A percentile compares a stretch with the other conserved stretches of the same genome.
Conservation (phyloP, 2,113 vertebrate genomes). For the Actenoides hombroni region DNA sequence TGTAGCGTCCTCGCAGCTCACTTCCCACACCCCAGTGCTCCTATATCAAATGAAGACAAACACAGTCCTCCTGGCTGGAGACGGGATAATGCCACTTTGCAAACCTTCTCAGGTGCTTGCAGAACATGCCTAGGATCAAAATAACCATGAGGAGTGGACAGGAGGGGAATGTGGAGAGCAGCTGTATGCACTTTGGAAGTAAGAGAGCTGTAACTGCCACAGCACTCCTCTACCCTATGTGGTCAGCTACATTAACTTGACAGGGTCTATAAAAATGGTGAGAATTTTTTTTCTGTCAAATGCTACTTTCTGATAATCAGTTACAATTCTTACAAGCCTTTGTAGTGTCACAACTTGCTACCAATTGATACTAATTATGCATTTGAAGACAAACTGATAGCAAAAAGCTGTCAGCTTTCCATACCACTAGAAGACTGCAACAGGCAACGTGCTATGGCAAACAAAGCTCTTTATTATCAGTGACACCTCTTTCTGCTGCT, state of each 20-base stretch:
- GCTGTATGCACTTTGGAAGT: not conserved
- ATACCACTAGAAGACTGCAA: not conserved
- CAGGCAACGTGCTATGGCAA: not conserved
- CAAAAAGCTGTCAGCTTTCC: not conserved
- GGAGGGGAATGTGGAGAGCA: not conserved
- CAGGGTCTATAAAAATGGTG: not conserved
- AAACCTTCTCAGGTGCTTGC: not conserved
- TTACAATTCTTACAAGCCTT: not conserved
- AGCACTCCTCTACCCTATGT: accelerated
- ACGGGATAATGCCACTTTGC: not conserved
- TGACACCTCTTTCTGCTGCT: not conserved
- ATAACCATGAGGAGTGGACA: accelerated
- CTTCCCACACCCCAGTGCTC: not conserved
- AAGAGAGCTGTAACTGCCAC: not conserved
- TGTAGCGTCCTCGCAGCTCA: accelerated
- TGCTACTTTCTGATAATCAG: not conserved
- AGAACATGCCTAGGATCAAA: not conserved
- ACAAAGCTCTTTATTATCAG: not conserved
- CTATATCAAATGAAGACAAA: accelerated
- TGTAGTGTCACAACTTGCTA: not conserved
- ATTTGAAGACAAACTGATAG: not conserved
- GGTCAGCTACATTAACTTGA: not conserved
- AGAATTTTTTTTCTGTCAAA: not conserved
- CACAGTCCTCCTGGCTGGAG: not conserved
- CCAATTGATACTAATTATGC: not conserved